These are phyloP conservation scores for Galerucella nymphaeae DNA, from an alignment of 2,888 invertebrate genomes.

Conservation along the genomic window DNA sequence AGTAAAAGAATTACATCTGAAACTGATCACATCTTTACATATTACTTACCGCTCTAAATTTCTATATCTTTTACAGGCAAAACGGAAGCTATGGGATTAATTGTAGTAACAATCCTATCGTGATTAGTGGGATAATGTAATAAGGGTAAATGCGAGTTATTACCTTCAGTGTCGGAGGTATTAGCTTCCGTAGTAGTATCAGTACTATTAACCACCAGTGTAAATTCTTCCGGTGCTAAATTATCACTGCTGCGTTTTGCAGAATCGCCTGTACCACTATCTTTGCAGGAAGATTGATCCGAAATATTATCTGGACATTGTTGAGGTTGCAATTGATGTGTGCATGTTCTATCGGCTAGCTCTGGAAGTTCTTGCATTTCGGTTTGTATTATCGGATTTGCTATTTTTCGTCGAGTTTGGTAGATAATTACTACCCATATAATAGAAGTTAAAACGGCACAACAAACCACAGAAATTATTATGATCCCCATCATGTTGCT, in stretches of 20 bases:
- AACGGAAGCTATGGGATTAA: slow-evolving; percentile 12
- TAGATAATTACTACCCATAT: slow-evolving; percentile 94
- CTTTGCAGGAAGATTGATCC: slow-evolving; percentile 81
- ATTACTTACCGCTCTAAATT: slow-evolving; percentile 9
- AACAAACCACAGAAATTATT: slow-evolving; percentile 89
- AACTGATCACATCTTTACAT: background rate
- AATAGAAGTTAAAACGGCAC: slow-evolving; percentile 90
- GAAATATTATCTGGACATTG: slow-evolving; percentile 76
- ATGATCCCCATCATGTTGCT: slow-evolving; percentile 88
- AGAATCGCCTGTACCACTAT: slow-evolving; percentile 84
- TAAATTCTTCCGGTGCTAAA: slow-evolving; percentile 59
- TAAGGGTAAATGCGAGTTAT: slow-evolving; percentile 56
- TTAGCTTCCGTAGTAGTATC: slow-evolving; percentile 37
- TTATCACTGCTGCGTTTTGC: slow-evolving; percentile 75
- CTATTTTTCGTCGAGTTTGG: slow-evolving; percentile 78
- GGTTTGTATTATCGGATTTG: slow-evolving; percentile 62
- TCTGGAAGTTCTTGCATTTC: slow-evolving; percentile 53
- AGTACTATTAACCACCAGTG: slow-evolving; percentile 47
- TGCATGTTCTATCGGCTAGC: slow-evolving; percentile 48
- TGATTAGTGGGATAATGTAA: slow-evolving; percentile 61
- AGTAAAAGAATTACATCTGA: background rate
- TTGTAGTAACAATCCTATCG: slow-evolving; percentile 51
- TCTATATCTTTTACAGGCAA: slow-evolving; percentile 22
- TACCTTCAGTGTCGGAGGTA: slow-evolving; percentile 35
- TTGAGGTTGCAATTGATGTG: slow-evolving; percentile 38